Evolutionary conservation across 2,888 invertebrate species (phyloP).

Genomic region (Rugalucina vietnamica): DNA sequence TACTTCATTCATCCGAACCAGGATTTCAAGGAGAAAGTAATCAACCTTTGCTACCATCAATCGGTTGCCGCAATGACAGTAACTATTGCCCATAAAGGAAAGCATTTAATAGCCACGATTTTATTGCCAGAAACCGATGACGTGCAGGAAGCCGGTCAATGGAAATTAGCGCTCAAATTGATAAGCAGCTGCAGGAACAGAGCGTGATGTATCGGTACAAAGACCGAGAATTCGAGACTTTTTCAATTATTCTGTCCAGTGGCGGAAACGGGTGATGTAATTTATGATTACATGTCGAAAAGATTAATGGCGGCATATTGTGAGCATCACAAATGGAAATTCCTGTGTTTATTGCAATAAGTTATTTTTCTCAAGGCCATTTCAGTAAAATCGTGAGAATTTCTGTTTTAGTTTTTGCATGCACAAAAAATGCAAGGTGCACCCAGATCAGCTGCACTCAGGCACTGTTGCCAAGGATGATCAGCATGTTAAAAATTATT

Average conservation of each 20-base stretch:
- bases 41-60: background rate
- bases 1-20: no score
- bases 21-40: no score
- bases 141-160: background rate
- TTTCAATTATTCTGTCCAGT: slow-evolving; percentile 5
- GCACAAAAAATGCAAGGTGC: no score
- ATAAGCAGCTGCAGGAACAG: background rate
- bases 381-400: no score
- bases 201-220: background rate
- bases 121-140: slow-evolving; percentile 1
- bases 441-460: no score
- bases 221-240: background rate
- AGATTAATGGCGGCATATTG: background rate
- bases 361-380: no score
- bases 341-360: no score
- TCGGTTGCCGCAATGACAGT: background rate
- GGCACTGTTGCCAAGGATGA: no score
- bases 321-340: no score
- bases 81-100: background rate
- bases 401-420: no score
- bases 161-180: slow-evolving; percentile 3
- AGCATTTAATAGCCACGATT: slow-evolving; percentile 1
- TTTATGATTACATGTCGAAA: background rate
- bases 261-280: background rate
- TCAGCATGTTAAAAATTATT: no score